These are phyloP conservation scores for Poecilia latipinna DNA, from an alignment of 2,113 vertebrate species.

Conservation along the genomic window DNA sequence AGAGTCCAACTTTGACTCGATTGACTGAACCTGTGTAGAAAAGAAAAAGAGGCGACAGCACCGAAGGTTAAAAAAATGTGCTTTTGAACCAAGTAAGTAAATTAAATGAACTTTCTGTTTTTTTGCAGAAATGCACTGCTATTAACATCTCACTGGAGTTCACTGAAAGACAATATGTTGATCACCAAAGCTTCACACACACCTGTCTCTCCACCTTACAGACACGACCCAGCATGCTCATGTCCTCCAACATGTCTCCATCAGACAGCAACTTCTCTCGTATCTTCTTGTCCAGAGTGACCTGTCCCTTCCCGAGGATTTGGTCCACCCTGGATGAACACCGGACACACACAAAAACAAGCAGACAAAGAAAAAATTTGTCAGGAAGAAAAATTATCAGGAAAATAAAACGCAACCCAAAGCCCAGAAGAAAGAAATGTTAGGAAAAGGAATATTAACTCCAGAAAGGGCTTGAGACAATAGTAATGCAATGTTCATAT, in stretches of 20 bases:
- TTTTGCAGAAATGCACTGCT: not conserved
- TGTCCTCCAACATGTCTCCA: slow-evolving; percentile 89
- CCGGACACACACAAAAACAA: not conserved
- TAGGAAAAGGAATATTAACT: not conserved
- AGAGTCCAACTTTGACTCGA: slow-evolving; percentile 95
- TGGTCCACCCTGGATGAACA: slow-evolving; percentile 89
- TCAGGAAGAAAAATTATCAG: not conserved
- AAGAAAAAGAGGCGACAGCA: not conserved
- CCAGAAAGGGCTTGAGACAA: not conserved
- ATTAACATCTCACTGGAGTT: not conserved
- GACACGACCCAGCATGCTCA: slow-evolving; percentile 96
- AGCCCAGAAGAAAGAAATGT: slow-evolving; percentile 18
- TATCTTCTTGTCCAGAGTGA: slow-evolving; percentile 92
- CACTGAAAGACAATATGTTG: not conserved
- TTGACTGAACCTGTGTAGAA: slow-evolving; percentile 89
- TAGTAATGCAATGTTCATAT: not conserved
- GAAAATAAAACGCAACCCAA: not conserved
- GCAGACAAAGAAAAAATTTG: not conserved
- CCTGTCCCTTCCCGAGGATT: slow-evolving; percentile 96
- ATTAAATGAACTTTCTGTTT: not conserved
- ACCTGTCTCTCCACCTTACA: slow-evolving; percentile 99
- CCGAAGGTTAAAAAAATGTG: not conserved
- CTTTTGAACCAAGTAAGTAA: not conserved
- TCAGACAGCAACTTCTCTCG: slow-evolving; percentile 92
- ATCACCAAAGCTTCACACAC: slow-evolving; percentile 20